Percentiles rank a stretch among this genome's conserved stretches.
These are phyloP conservation scores for Loripinus fragilis DNA, from an alignment of 2,888 invertebrate species.

Conservation along the genomic window DNA sequence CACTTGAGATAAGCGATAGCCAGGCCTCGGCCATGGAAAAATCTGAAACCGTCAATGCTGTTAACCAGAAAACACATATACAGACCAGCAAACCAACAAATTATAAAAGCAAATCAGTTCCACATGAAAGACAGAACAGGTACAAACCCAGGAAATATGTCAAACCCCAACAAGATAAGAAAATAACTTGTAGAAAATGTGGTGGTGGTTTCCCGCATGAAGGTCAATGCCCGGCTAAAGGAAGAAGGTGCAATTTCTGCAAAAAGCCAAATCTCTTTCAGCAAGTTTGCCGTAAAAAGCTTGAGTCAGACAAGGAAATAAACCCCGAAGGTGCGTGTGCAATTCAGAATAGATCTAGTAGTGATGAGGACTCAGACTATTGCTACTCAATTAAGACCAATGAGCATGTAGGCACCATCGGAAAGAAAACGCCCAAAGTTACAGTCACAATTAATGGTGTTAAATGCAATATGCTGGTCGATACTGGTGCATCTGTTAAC, in stretches of 20 bases:
- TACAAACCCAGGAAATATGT: no score
- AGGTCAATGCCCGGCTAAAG: constrained; percentile 23
- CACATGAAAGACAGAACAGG: background rate
- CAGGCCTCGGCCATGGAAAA: constrained; percentile 54
- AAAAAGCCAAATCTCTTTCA: constrained; percentile 43
- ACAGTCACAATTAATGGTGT: constrained; percentile 12
- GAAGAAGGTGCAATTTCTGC: constrained; percentile 29
- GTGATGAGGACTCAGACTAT: background rate
- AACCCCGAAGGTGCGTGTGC: no score
- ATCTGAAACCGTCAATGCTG: background rate
- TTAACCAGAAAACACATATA: background rate
- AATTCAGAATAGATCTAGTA: background rate
- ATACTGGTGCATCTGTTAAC: constrained; percentile 52
- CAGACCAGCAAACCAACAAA: no score
- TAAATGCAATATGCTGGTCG: constrained; percentile 25
- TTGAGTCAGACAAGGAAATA: background rate
- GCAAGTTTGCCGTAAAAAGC: constrained; percentile 14
- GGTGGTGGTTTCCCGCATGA: constrained; percentile 44
- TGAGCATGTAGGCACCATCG: background rate
- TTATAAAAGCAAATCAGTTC: background rate
- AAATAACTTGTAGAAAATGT: constrained; percentile 35
- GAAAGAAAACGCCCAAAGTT: constrained; percentile 25
- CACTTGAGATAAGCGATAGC: constrained; percentile 45
- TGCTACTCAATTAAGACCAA: background rate
- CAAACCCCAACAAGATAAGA: no score